A percentile compares a stretch with the other conserved stretches of the same genome.
phyloP scores from a whole-genome alignment of 2,888 invertebrate genomes.

The Graphium colonna region DNA sequence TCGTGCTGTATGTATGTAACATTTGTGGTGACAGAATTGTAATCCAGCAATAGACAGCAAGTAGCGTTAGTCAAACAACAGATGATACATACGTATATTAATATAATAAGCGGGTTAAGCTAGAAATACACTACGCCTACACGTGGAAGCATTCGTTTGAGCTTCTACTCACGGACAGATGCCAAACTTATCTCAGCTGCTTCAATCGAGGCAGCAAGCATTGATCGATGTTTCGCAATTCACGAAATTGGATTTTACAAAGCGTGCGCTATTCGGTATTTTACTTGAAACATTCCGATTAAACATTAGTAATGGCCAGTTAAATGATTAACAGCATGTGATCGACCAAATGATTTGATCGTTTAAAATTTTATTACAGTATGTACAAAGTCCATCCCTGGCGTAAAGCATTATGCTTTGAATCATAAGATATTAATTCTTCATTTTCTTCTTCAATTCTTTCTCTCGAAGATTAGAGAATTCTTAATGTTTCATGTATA shows the following conservation, averaged over 20 bases:
- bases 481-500: no score
- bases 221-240: slow-evolving; percentile 19
- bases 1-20: slow-evolving; percentile 2
- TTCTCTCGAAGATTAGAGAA: no score
- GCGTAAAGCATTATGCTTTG: no score
- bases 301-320: slow-evolving; percentile 5
- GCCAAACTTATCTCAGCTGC: slow-evolving; percentile 20
- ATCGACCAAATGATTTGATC: not conserved
- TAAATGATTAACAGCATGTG: not conserved
- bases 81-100: slow-evolving; percentile 7
- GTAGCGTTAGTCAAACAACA: slow-evolving; percentile 7
- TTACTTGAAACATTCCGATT: slow-evolving; percentile 15
- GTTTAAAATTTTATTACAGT: not conserved
- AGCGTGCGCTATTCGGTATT: slow-evolving; percentile 10
- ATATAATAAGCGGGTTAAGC: slow-evolving; percentile 21
- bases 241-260: slow-evolving; percentile 15
- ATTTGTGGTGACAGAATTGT: not conserved
- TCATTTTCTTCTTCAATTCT: no score
- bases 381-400: not conserved
- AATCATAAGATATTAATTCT: no score
- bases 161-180: slow-evolving; percentile 18
- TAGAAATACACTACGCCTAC: slow-evolving; percentile 22
- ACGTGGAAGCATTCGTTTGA: slow-evolving; percentile 17
- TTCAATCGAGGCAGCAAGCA: slow-evolving; percentile 16
- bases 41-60: slow-evolving; percentile 14